Conservation (phyloP, 2,888 invertebrate genomes). For the Dascillus cervinus region DNA sequence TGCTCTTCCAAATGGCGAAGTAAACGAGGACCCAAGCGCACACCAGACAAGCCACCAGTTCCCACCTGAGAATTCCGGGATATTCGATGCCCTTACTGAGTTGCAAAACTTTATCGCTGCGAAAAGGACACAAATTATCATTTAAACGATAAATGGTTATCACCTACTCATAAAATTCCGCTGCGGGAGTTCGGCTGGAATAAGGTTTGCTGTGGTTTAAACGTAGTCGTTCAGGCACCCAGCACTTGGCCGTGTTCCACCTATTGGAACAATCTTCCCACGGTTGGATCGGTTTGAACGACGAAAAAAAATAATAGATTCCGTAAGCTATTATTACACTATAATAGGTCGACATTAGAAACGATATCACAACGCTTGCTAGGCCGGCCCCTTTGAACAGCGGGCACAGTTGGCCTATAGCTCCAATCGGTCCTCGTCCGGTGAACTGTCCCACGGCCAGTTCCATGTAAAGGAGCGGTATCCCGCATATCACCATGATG, state of each 20-base stretch:
- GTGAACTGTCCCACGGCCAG: slow-evolving; percentile 88
- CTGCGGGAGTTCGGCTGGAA: slow-evolving; percentile 74
- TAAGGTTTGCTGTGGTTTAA: slow-evolving; percentile 59
- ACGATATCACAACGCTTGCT: slow-evolving; percentile 89
- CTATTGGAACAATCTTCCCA: slow-evolving; percentile 83
- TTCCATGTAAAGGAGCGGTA: slow-evolving; percentile 92
- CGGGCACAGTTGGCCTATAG: slow-evolving; percentile 85
- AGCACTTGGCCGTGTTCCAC: slow-evolving; percentile 81
- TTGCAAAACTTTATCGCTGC: slow-evolving; percentile 77
- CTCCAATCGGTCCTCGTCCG: slow-evolving; percentile 85
- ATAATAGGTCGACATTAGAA: slow-evolving; percentile 92
- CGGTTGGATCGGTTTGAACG: slow-evolving; percentile 79
- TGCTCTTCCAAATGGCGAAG: slow-evolving; percentile 94
- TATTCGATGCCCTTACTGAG: slow-evolving; percentile 78
- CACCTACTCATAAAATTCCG: slow-evolving; percentile 86
- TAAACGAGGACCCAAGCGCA: slow-evolving; percentile 93
- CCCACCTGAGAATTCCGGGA: slow-evolving; percentile 77
- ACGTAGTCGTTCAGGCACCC: slow-evolving; percentile 56
- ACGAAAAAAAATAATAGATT: slow-evolving; percentile 87
- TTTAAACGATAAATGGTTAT: slow-evolving; percentile 1
- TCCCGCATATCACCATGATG: slow-evolving; percentile 82
- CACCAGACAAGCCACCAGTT: slow-evolving; percentile 79
- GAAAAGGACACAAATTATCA: slow-evolving; percentile 30
- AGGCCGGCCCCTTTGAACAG: slow-evolving; percentile 91
- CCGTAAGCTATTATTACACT: slow-evolving; percentile 93